A percentile compares a stretch with the other conserved stretches of the same genome.
phyloP scores from a whole-genome alignment of 2,888 invertebrate genomes.

The Cataglyphis livida region DNA sequence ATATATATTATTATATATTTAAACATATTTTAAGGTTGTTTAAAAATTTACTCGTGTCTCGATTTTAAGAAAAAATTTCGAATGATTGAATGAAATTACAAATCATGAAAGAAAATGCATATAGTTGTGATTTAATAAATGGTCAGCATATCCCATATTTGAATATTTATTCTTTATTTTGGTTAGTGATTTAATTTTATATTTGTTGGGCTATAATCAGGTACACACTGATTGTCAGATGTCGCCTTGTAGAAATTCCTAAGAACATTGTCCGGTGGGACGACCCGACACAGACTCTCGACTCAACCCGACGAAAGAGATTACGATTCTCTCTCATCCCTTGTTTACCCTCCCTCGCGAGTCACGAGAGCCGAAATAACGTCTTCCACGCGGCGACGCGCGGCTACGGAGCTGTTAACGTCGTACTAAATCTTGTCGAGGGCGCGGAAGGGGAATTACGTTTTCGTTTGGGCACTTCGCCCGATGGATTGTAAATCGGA shows the following conservation, averaged over 20 bases:
- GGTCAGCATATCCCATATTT: neutral
- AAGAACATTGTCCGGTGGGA: conserved; percentile 42
- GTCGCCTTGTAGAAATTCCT: conserved; percentile 32
- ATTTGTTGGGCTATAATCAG: conserved; percentile 31
- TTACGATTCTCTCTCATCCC: conserved; percentile 67
- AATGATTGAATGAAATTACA: conserved; percentile 12
- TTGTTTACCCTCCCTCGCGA: conserved; percentile 69
- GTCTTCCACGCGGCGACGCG: conserved; percentile 56
- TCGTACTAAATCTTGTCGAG: conserved; percentile 55
- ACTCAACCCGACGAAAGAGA: conserved; percentile 65
- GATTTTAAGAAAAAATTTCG: neutral
- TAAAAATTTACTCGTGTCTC: neutral
- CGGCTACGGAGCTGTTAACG: conserved; percentile 56
- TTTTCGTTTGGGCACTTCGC: conserved; percentile 55
- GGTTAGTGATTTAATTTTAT: conserved; percentile 20
- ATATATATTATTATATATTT: too few relatives aligned
- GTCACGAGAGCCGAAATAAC: conserved; percentile 68
- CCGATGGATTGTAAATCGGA: conserved; percentile 56
- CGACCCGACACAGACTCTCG: conserved; percentile 47
- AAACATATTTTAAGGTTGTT: neutral
- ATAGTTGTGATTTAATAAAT: conserved; percentile 2
- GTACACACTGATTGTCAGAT: conserved; percentile 16
- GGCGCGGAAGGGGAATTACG: conserved; percentile 52
- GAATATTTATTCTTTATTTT: conserved; percentile 6
- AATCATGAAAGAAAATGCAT: neutral